Evolutionary conservation across 1,140 invertebrate genomes (phyloP), one percentile per base, ranked within the genome.

Genomic region (Hypothenemus hampei): DNA sequence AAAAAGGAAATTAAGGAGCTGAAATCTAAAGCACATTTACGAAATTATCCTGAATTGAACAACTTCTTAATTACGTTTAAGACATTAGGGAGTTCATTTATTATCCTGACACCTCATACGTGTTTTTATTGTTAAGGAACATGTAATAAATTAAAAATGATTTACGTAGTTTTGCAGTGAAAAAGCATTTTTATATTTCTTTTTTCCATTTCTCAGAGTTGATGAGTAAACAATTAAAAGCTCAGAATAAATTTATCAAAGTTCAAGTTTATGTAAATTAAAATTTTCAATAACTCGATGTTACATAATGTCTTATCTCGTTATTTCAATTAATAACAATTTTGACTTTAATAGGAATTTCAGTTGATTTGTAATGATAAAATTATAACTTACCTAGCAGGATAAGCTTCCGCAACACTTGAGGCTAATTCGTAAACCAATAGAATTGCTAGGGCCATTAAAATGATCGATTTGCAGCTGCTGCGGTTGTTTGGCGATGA

Each of bases 381-480:
- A 23, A 6, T 22, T 7, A 6, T 11, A 29, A 31, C 44, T 54
- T 60, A 63, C 54, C 59, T 63, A 48, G 62, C 26, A 21, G 57
- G 50, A 43, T 61, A 60, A 15, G 62, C 59, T 24, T 56, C 59
- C 21, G 59, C 59, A 48, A 56, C 52, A n/a, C 56, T 59, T 19
- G 59, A 54, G 11, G 62, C 53, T 40, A 58, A 33, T 52, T 57
- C 52, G 22, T 61, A 55, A 41, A 63, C 39, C 37, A 63, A 48
- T 8, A 63, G 35, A 35, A 51, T 53, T 20, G 52, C 47, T 37
- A 59, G 20, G 2, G 61, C 22, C 19, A 60, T 26, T 22, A 63
- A 43, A 11, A 63, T 55, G 36, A 61, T 23, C 10, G 59, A 39
- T 22, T 41, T 18, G 33, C 22, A 45, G 44, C 31, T 57, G 53